Conservation (phyloP, 2,113 vertebrate species). For the Gopherus flavomarginatus region DNA sequence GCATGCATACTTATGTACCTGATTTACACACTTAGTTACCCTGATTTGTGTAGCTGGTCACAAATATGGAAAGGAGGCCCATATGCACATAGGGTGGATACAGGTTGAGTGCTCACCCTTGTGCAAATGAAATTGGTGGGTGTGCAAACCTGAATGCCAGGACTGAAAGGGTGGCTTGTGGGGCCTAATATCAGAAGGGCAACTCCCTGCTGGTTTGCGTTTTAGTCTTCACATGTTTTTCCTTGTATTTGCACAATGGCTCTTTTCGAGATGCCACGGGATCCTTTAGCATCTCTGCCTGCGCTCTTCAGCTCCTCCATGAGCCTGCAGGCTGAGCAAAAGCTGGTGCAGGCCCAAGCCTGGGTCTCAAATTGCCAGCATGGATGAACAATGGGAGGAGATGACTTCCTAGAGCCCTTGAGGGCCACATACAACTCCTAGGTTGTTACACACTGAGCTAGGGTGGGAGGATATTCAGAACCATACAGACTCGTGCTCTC, state of each 20-base stretch:
- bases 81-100: background rate
- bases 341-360: background rate
- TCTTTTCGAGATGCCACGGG: background rate
- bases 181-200: background rate
- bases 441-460: rapidly evolving
- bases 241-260: background rate
- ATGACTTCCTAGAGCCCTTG: background rate
- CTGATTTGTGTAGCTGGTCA: background rate
- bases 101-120: background rate
- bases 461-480: background rate
- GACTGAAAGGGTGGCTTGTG: background rate
- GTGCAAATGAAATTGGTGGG: background rate
- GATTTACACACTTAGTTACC: background rate
- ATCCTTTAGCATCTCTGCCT: background rate
- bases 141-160: background rate
- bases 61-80: background rate
- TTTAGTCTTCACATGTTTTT: background rate
- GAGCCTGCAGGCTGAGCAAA: background rate
- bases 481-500: background rate
- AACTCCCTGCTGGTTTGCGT: background rate
- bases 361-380: background rate
- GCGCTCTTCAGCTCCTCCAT: background rate
- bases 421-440: background rate
- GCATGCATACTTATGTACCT: background rate
- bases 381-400: background rate